Evolutionary conservation across 1,140 invertebrate genomes (phyloP), one percentile per base, ranked within the genome.

Genomic region (Proales similis): DNA sequence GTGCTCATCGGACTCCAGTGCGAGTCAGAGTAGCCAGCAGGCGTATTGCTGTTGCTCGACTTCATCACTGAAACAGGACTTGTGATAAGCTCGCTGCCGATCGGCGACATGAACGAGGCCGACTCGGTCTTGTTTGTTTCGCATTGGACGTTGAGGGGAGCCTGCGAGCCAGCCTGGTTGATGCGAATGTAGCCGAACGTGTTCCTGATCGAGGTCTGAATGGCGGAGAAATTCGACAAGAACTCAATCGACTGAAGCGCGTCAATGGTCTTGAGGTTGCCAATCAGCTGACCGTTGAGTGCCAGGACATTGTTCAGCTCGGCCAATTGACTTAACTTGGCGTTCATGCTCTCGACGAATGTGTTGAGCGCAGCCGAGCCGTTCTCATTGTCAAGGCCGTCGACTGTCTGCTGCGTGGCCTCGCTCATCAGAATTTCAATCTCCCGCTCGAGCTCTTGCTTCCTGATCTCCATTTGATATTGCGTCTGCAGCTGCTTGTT

Each of bases 141-240:
- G n/a, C n/a, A n/a, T n/a, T n/a, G n/a, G n/a, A n/a, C n/a, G n/a
- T n/a, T n/a, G n/a, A n/a, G n/a, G n/a, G n/a, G n/a, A n/a, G 51
- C 45, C 32, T 57, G 51, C 29, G 51, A n/a, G n/a, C n/a, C n/a
- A n/a, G n/a, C n/a, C n/a, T n/a, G 51, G 30, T 57, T 57, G 2
- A 57, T 57, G 39, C 51, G 17, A 42, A 57, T 57, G 17, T 57
- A 57, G 29, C 51, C 51, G 45, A 57, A 57, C 17, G 51, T 57
- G 20, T 57, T 57, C 17, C 51, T 17, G 12, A 57, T 57, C 19
- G 51, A 57, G 14, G 51, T 57, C 30, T 57, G 51, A 42, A 57
- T 57, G 2, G 51, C 51, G 24, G 51, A 57, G 45, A 42, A 57
- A 27, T 57, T 57, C 2, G 51, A 57, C 11, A 57, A 42, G 32